phyloP scores from a whole-genome alignment of 2,113 vertebrate genomes.

The Ia io region DNA sequence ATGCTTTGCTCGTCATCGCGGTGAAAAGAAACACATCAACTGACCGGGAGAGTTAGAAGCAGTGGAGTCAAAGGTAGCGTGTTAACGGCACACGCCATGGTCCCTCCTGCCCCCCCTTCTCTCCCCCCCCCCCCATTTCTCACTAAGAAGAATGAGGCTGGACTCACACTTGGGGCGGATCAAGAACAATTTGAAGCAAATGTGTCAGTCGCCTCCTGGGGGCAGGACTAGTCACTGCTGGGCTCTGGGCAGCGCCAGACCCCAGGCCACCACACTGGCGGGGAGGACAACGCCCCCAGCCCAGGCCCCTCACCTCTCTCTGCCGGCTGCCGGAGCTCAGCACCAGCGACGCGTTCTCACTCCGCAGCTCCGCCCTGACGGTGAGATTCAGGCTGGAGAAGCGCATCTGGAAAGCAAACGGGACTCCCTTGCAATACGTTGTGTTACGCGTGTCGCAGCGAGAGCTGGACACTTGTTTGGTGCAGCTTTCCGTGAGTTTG shows the following conservation, averaged over 20 bases:
- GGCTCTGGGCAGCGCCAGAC: background rate
- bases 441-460: background rate
- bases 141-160: too few species aligned
- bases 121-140: fast-evolving
- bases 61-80: background rate
- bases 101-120: background rate
- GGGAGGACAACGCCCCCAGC: background rate
- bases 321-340: slow-evolving; percentile 83
- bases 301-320: slow-evolving; percentile 83
- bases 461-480: background rate
- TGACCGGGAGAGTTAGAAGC: slow-evolving; percentile 12
- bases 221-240: background rate
- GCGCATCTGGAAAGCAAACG: slow-evolving; percentile 83
- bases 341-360: slow-evolving; percentile 84
- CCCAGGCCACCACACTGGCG: background rate
- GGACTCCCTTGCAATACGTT: background rate
- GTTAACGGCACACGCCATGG: background rate
- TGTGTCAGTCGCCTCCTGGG: background rate
- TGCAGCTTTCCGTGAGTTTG: background rate
- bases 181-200: slow-evolving; percentile 21
- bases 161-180: background rate
- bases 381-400: slow-evolving; percentile 88
- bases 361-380: slow-evolving; percentile 84
- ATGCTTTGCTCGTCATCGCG: background rate
- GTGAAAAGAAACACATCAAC: background rate